A percentile compares a stretch with the other conserved stretches of the same genome.
Conservation (phyloP, 2,888 invertebrate genomes). For the Altica lythri region DNA sequence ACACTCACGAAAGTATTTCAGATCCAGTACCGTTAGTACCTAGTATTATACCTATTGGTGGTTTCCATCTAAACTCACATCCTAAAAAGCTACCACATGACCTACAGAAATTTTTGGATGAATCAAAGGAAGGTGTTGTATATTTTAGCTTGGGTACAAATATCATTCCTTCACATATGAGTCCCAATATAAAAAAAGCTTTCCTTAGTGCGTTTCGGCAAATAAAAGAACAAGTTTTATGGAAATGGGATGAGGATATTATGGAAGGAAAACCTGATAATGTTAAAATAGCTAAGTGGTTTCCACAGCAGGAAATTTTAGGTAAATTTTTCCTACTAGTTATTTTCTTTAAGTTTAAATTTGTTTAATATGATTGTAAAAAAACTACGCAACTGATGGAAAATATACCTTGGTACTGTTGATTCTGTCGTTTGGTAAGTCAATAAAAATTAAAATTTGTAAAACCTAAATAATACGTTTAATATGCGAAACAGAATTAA, state of each 20-base stretch:
- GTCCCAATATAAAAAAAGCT: slow-evolving; percentile 61
- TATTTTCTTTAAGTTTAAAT: too few species aligned
- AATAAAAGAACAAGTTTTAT: slow-evolving; percentile 72
- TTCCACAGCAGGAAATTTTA: slow-evolving; percentile 79
- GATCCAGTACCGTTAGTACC: slow-evolving; percentile 60
- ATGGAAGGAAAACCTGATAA: slow-evolving; percentile 64
- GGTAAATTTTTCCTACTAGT: slow-evolving; percentile 61
- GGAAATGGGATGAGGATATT: slow-evolving; percentile 76
- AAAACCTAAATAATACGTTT: too few species aligned
- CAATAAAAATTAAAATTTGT: too few species aligned
- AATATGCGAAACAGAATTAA: too few species aligned
- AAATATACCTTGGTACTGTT: too few species aligned
- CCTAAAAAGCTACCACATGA: slow-evolving; percentile 41
- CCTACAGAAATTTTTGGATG: slow-evolving; percentile 64
- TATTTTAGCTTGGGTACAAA: slow-evolving; percentile 80
- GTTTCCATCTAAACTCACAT: slow-evolving; percentile 55
- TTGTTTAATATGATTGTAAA: too few species aligned
- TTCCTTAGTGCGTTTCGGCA: slow-evolving; percentile 66
- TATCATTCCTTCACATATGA: slow-evolving; percentile 68
- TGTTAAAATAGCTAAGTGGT: slow-evolving; percentile 67
- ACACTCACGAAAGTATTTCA: slow-evolving; percentile 59
- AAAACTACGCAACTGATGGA: too few species aligned
- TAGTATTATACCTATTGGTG: slow-evolving; percentile 63
- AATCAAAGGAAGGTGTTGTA: slow-evolving; percentile 69
- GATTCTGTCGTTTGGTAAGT: too few species aligned